Percentiles rank a stretch among this genome's conserved stretches.
Evolutionary conservation across 2,888 invertebrate species (phyloP).

Genomic region (Polyploca ridens): DNA sequence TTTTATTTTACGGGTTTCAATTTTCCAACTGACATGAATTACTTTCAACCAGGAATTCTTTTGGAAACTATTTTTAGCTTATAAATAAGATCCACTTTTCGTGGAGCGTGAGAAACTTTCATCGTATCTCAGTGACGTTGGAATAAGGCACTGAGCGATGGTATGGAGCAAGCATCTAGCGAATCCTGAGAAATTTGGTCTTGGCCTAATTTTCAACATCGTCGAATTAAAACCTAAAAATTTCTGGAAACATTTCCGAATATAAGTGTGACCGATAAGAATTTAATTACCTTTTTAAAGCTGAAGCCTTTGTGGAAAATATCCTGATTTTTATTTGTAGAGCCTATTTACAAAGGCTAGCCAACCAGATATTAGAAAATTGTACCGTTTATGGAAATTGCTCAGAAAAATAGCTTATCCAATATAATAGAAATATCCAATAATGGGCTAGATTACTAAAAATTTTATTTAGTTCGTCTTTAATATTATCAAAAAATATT

Average conservation of each 20-base stretch:
- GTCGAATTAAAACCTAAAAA: not conserved
- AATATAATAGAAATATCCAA: too few relatives aligned
- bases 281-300: too few relatives aligned
- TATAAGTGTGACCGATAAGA: too few relatives aligned
- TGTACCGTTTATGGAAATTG: constrained; percentile 2
- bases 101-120: constrained; percentile 52
- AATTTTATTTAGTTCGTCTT: too few relatives aligned
- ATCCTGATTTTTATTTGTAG: too few relatives aligned
- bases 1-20: constrained; percentile 9
- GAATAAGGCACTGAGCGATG: constrained; percentile 40
- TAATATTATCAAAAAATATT: too few relatives aligned
- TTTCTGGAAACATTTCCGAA: too few relatives aligned
- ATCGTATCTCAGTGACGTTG: constrained; percentile 50
- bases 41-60: constrained; percentile 19
- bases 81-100: constrained; percentile 42
- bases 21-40: constrained; percentile 12
- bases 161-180: constrained; percentile 22
- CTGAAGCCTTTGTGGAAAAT: too few relatives aligned
- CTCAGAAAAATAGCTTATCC: too few relatives aligned
- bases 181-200: constrained; percentile 16
- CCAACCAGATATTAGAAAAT: constrained; percentile 6
- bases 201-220: not conserved
- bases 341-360: too few relatives aligned
- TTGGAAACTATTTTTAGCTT: constrained; percentile 35
- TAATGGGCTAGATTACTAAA: too few relatives aligned